Base-by-base conservation (phyloP, 2,888 invertebrate genomes). In the Papilio protenor region DNA sequence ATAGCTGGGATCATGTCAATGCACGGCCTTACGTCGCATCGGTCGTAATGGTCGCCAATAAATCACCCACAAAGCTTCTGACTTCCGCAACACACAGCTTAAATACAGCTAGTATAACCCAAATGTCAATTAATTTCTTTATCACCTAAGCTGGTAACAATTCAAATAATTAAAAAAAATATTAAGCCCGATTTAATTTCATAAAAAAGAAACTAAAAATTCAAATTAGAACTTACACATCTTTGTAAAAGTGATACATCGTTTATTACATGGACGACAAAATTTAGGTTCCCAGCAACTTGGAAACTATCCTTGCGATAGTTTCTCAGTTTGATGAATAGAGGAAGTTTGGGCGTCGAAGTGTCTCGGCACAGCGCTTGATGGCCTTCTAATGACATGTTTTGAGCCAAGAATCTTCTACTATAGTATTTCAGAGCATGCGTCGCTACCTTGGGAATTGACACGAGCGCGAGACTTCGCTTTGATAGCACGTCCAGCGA, bases 1-100 rank as follows among this genome's bases (percentile, higher is more conserved):
- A 71, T 76, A 76, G 76, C 59, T 59, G 47, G 45, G 49, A 70
- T 69, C 57, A 70, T 47, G 61, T 61, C 73, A 73, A 21, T 45
- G 45, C 40, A 66, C 12, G 33, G 64, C 47, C 64, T 64, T 74
- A 75, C 61, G 49, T 71, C 52, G 71, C 71, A 71, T 52, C 49
- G 52, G 10, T 16, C 33, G 18, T 71, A 71, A 71, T 52, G 52
- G 33, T 2, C 14, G 21, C 16, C 71, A 71, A 71, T 71, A 70
- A 70, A 70, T 16, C 11, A 52, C 71, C 18, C 27, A 27, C 71
- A 52, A 23, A 71, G 52, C 71, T 23, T 27, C 18, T 23, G 11
- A 33, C 2, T 33, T 18, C 10, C 33, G 12, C 40, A 40, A 40
- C 8, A 8, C 12, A 52, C 18, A 49, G 21, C 5, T 23, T 45